Conservation (phyloP, 2,888 invertebrate genomes). For the Pollenia labialis region DNA sequence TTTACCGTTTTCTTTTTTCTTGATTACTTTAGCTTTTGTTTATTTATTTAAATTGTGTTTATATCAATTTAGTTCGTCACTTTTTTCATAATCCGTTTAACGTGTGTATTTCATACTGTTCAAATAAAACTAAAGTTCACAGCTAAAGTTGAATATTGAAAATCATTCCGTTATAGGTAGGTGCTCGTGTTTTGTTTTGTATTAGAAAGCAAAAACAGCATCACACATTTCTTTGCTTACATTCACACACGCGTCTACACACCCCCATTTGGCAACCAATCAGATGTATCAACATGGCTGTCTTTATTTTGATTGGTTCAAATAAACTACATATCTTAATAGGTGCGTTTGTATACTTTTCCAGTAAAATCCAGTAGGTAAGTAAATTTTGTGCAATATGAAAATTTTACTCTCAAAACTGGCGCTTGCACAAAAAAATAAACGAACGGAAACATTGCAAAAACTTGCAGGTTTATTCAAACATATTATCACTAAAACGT, state of each 20-base stretch:
- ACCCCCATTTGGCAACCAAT: slow-evolving; percentile 56
- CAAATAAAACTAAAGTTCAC: slow-evolving; percentile 56
- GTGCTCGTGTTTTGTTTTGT: slow-evolving; percentile 51
- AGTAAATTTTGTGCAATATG: no score
- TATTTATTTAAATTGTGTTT: neutral
- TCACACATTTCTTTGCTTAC: neutral
- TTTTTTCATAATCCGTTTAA: slow-evolving; percentile 35
- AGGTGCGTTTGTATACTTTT: slow-evolving; percentile 28
- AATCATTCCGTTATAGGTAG: slow-evolving; percentile 54
- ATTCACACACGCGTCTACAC: neutral
- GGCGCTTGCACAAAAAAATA: no score
- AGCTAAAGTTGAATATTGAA: slow-evolving; percentile 31
- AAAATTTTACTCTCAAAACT: no score
- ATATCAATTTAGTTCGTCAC: slow-evolving; percentile 15
- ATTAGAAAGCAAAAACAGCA: neutral
- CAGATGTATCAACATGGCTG: slow-evolving; percentile 17
- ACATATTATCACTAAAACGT: no score
- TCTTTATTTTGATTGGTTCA: slow-evolving; percentile 55
- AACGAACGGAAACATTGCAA: no score
- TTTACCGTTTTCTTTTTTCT: neutral
- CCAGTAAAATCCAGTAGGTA: no score
- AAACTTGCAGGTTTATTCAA: no score
- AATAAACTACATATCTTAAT: slow-evolving; percentile 23
- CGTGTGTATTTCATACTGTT: slow-evolving; percentile 43
- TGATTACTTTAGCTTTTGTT: neutral